A percentile compares a stretch with the other conserved stretches of the same genome.
phyloP scores from a whole-genome alignment of 2,888 invertebrate genomes.

The Atethmia centrago region DNA sequence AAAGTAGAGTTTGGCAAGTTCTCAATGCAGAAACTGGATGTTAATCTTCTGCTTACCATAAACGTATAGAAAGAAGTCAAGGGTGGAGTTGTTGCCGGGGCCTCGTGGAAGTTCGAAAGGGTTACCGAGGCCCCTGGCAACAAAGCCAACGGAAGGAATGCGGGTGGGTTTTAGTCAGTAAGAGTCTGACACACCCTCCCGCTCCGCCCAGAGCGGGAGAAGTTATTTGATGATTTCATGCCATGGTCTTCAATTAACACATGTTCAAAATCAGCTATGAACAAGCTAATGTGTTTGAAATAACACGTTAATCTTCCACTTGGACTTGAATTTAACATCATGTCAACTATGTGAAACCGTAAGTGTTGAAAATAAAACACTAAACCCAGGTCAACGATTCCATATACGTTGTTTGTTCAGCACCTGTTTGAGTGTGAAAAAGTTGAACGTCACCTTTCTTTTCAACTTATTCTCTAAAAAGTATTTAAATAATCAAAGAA shows the following conservation, averaged over 20 bases:
- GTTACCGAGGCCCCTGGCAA: too few species aligned
- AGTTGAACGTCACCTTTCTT: slow-evolving; percentile 17
- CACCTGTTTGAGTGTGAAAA: slow-evolving; percentile 14
- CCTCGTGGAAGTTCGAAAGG: too few species aligned
- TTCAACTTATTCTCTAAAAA: slow-evolving; percentile 30
- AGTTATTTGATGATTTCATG: too few species aligned
- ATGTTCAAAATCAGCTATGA: not conserved
- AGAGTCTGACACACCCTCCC: too few species aligned
- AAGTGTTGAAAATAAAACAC: slow-evolving; percentile 20
- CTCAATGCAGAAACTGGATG: too few species aligned
- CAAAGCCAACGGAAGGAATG: too few species aligned
- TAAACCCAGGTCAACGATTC: slow-evolving; percentile 2
- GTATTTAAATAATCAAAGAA: not conserved
- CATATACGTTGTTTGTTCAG: not conserved
- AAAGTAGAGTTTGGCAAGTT: too few species aligned
- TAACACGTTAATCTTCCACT: not conserved
- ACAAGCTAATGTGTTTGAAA: not conserved
- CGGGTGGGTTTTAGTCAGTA: too few species aligned
- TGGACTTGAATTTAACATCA: not conserved
- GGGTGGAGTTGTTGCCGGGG: too few species aligned
- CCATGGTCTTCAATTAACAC: not conserved
- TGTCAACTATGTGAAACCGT: slow-evolving; percentile 7
- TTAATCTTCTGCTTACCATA: too few species aligned
- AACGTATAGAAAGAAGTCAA: too few species aligned
- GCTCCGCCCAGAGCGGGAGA: too few species aligned